Evolutionary conservation across 2,797 vertebrate genomes (phyloP).

Genomic region (Melanotaenia nigrans): DNA sequence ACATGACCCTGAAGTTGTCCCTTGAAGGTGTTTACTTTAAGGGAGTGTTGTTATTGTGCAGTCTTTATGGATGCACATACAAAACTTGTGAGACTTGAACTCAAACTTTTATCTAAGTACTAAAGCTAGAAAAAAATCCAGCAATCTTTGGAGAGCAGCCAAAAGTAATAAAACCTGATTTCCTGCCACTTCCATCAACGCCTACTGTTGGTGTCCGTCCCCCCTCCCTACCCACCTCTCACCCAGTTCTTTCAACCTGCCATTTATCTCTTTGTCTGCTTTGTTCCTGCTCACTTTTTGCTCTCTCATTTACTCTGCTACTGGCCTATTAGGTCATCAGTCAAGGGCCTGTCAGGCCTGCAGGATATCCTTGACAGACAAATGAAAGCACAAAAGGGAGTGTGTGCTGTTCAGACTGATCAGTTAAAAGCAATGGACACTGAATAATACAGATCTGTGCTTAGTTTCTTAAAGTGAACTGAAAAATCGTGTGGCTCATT

Average conservation of each 20-base stretch:
- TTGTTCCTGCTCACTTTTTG: conserved; percentile 4
- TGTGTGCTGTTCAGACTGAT: neutral
- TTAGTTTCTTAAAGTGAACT: neutral
- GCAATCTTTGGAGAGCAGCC: conserved; percentile 42
- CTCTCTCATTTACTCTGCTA: neutral
- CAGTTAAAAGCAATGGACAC: neutral
- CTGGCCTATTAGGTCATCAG: conserved; percentile 30
- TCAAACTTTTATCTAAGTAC: conserved; percentile 30
- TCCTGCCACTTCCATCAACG: conserved; percentile 50
- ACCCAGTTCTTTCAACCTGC: neutral
- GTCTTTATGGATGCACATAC: conserved; percentile 11
- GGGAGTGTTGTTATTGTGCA: neutral
- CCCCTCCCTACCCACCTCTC: neutral
- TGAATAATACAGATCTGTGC: conserved; percentile 1
- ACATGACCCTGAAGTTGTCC: neutral
- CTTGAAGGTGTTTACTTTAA: neutral
- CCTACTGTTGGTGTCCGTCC: conserved; percentile 16
- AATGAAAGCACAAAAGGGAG: conserved; percentile 9
- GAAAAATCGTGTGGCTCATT: neutral
- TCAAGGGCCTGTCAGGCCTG: conserved; percentile 35
- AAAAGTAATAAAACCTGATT: conserved; percentile 46
- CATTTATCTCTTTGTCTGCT: conserved; percentile 8
- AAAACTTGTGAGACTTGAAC: conserved; percentile 8
- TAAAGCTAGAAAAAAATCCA: conserved; percentile 12
- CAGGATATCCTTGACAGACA: conserved; percentile 33